phyloP scores from a whole-genome alignment of 1,140 invertebrate species.

The Pogonus chalceus region DNA sequence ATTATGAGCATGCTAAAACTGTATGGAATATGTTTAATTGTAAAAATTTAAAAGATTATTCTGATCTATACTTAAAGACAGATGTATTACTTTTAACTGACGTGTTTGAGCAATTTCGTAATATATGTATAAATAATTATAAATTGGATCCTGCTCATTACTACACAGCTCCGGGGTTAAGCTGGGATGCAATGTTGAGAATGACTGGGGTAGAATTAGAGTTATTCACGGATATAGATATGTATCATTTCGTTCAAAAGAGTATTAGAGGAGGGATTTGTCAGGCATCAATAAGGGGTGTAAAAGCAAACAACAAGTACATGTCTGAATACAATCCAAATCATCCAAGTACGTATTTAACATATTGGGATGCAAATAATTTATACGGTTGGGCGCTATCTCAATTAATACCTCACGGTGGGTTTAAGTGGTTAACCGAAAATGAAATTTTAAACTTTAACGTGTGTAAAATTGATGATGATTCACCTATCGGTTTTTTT shows the following conservation, averaged over 20 bases:
- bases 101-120: slow-evolving; percentile 36
- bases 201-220: slow-evolving; percentile 11
- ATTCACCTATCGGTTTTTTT: slow-evolving; percentile 36
- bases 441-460: slow-evolving; percentile 23
- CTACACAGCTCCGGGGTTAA: slow-evolving; percentile 26
- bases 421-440: slow-evolving; percentile 32
- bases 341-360: slow-evolving; percentile 18
- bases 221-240: background rate
- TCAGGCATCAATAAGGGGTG: slow-evolving; percentile 19
- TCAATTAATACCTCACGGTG: slow-evolving; percentile 28
- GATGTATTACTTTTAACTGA: slow-evolving; percentile 30
- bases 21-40: slow-evolving; percentile 33
- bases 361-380: slow-evolving; percentile 24
- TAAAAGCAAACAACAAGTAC: background rate
- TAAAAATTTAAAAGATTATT: slow-evolving; percentile 28
- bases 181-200: slow-evolving; percentile 34
- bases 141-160: slow-evolving; percentile 21
- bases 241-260: slow-evolving; percentile 13
- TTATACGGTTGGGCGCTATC: slow-evolving; percentile 38
- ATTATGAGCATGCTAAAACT: slow-evolving; percentile 31
- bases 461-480: slow-evolving; percentile 22
- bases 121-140: slow-evolving; percentile 20
- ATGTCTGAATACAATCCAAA: too few relatives aligned
- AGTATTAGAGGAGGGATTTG: slow-evolving; percentile 32
- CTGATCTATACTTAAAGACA: slow-evolving; percentile 31